Evolutionary conservation across 2,888 invertebrate genomes (phyloP).

Genomic region (Orthosia gracilis): DNA sequence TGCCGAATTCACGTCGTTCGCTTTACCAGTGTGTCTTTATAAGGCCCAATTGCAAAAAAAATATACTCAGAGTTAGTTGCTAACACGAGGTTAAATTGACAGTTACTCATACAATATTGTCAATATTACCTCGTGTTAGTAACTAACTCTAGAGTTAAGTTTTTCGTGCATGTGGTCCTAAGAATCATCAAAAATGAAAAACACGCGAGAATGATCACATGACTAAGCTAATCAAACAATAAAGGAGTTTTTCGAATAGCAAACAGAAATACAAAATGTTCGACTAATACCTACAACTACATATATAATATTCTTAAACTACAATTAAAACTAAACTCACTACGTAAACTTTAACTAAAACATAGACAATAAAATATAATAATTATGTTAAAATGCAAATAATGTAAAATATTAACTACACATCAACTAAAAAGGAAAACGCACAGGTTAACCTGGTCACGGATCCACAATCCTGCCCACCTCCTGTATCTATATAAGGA

Average conservation of each 20-base stretch:
- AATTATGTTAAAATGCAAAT: not conserved
- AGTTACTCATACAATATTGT: too few species aligned
- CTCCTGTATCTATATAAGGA: slow-evolving; percentile 46
- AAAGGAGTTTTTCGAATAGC: not conserved
- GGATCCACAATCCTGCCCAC: slow-evolving; percentile 38
- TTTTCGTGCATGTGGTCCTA: too few species aligned
- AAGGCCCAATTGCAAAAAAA: too few species aligned
- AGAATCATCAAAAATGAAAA: not conserved
- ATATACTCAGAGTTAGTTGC: too few species aligned
- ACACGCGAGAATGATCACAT: too few species aligned
- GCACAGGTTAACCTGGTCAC: slow-evolving; percentile 33
- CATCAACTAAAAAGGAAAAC: slow-evolving; percentile 11
- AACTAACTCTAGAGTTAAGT: too few species aligned
- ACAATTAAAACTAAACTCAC: too few species aligned
- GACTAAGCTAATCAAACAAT: slow-evolving; percentile 13
- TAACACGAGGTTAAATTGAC: too few species aligned
- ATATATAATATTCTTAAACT: not conserved
- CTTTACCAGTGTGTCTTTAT: not conserved
- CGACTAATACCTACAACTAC: not conserved
- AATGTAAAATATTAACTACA: slow-evolving; percentile 20
- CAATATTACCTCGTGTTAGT: too few species aligned
- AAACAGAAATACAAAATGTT: not conserved
- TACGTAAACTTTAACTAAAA: not conserved
- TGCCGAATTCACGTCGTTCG: slow-evolving; percentile 68
- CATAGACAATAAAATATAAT: not conserved